Evolutionary conservation across 2,797 vertebrate species (phyloP), one percentile per base, ranked within the genome.

Genomic region (Amazonetta brasiliensis): DNA sequence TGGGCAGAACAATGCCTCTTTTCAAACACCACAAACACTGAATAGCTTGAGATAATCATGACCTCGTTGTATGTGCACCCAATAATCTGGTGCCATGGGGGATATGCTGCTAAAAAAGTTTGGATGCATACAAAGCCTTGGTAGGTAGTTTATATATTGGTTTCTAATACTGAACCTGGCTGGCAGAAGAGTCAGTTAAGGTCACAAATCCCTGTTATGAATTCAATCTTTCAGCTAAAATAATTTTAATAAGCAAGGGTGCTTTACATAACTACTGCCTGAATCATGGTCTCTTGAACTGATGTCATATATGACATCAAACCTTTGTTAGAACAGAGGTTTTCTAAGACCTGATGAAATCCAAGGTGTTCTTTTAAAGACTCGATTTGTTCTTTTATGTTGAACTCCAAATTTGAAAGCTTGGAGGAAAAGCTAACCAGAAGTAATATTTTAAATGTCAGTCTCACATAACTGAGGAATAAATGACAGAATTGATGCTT

Each of bases 241-340:
- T 18, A 79, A 25, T 83, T 92, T 89, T 93, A 94, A 82, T 80
- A 43, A 64, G 31, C 14, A 41, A 48, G 25, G 48, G 84, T 94
- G 59, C 54, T 94, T 95, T 74, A 77, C 59, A 74, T 90, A 91
- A 55, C 82, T 93, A 5, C 23, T 71, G 67, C 33, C 52, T 94
- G 92, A 94, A 68, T 95, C 90, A 72, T 50, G 44, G 60, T 76
- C 60, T 91, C 72, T 84, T 79, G 77, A 43, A 90, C 30, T 67
- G 80, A 19, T 71, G 28, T 74, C 14, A 91, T 64, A 23, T 8
- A 60, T 21, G n/a, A 26, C 31, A 54, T 44, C 43, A 44, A 44
- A 44, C 43, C 43, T 44, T 44, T 55, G 30, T 68, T 88, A 81
- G 76, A 75, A 91, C n/a, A 26, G 35, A 91, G 52, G 23, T 80